These are phyloP conservation scores for Pecten maximus DNA, from an alignment of 2,888 invertebrate species.

Conservation along the genomic window DNA sequence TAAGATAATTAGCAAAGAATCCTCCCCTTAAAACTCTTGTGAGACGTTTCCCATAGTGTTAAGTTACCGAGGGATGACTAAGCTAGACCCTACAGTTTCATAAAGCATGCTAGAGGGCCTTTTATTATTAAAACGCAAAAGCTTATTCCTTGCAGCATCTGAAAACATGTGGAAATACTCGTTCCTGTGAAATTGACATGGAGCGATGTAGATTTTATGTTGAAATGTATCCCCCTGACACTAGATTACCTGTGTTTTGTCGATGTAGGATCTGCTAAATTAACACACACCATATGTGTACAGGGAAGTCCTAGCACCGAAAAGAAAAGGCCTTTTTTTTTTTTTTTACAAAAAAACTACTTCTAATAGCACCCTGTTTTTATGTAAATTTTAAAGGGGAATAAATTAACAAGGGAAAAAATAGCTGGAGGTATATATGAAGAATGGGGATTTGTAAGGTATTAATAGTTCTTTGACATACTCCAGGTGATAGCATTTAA, in stretches of 20 bases:
- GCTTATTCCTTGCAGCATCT: constrained; percentile 5
- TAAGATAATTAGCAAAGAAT: constrained; percentile 33
- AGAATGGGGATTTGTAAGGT: neutral
- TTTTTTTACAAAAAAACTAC: neutral
- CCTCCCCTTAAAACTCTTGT: neutral
- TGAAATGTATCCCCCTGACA: constrained; percentile 21
- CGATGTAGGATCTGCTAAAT: neutral
- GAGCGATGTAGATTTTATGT: constrained; percentile 26
- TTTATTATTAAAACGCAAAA: constrained; percentile 23
- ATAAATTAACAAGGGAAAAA: neutral
- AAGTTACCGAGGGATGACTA: constrained; percentile 1
- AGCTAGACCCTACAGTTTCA: neutral
- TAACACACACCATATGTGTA: neutral
- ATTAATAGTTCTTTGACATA: neutral
- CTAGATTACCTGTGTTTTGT: neutral
- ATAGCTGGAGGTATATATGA: neutral
- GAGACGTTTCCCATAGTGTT: constrained; percentile 24
- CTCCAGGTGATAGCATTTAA: neutral
- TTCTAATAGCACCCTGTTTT: neutral
- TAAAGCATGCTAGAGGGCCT: neutral
- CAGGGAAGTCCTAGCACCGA: neutral
- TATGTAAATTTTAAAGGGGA: neutral
- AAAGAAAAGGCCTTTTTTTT: neutral
- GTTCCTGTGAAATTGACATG: constrained; percentile 21
- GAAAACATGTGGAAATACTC: constrained; percentile 20